Evolutionary conservation across 2,888 invertebrate genomes (phyloP).

Genomic region (Papilio gigon): DNA sequence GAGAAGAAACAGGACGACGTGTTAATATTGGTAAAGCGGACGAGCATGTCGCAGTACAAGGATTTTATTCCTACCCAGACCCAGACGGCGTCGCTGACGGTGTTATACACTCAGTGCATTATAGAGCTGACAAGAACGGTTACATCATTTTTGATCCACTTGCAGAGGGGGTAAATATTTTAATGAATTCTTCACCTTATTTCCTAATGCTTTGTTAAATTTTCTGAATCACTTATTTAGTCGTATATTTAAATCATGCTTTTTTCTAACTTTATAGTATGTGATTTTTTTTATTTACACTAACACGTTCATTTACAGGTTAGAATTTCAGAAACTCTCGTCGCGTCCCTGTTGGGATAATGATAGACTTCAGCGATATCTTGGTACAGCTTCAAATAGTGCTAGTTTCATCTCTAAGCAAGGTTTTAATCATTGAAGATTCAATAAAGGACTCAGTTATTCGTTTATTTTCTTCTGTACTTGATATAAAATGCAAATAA

Average conservation of each 20-base stretch:
- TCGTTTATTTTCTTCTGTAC: no score
- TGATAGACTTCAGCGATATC: not conserved
- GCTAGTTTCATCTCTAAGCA: no score
- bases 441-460: no score
- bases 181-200: not conserved
- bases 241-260: not conserved
- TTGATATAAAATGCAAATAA: not conserved
- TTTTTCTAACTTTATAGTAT: not conserved
- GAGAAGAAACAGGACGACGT: constrained; percentile 76
- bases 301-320: not conserved
- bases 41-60: constrained; percentile 77
- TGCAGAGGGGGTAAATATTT: not conserved
- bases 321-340: constrained; percentile 1
- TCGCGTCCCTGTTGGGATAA: constrained; percentile 10
- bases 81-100: constrained; percentile 80
- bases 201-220: not conserved
- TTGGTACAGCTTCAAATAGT: not conserved
- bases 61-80: constrained; percentile 77
- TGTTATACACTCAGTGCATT: constrained; percentile 70
- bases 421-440: no score
- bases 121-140: constrained; percentile 82
- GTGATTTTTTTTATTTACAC: not conserved
- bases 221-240: not conserved
- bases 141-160: constrained; percentile 37
- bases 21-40: constrained; percentile 78